Base-by-base conservation (phyloP, 2,113 vertebrate species). In the Cyprinus carpio region DNA sequence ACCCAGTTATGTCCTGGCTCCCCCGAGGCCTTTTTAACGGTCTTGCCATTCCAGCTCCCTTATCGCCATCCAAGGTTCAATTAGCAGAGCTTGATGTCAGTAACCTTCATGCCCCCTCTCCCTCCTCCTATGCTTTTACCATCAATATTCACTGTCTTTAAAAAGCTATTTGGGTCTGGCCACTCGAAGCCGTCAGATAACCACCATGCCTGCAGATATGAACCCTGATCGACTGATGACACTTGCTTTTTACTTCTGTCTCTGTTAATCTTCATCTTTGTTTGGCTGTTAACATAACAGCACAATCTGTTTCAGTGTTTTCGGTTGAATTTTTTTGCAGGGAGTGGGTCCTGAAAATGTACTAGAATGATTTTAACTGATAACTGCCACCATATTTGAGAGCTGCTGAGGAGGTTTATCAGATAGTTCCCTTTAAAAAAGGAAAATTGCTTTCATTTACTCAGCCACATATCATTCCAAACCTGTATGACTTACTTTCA, bases 21-120 rank as follows among this genome's bases (percentile, higher is more conserved):
- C 91, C 91, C 91, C 84, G 89, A 91, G 91, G 91, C 90, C 91
- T 89, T 93, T 90, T 94, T 94, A 93, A 91, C 92, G 93, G 93
- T 90, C 92, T 92, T 94, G 91, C 91, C 91, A 27, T 77, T 75
- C 72, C 60, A 74, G 62, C 11, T 87, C 89, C 58, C 88, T 90
- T 79, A 84, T 82, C 85, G 87, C 87, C 78, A 85, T 78, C 87
- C 88, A 75, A 60, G 89, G 91, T 92, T 92, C 92, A 93, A 91
- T 93, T 93, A 93, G 85, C 90, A 88, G 37, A 84, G 86, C 87
- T 85, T 90, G 84, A 87, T 90, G 91, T 91, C 91, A 91, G 91
- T 90, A 92, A 78, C 88, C 72, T 83, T 89, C 83, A 75, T 75
- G 37, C 71, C 23, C 23, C 71, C 3, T 40, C 71, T 12, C 12